Base-by-base conservation (phyloP, 2,888 invertebrate genomes). In the Lithophane semibrunnea region DNA sequence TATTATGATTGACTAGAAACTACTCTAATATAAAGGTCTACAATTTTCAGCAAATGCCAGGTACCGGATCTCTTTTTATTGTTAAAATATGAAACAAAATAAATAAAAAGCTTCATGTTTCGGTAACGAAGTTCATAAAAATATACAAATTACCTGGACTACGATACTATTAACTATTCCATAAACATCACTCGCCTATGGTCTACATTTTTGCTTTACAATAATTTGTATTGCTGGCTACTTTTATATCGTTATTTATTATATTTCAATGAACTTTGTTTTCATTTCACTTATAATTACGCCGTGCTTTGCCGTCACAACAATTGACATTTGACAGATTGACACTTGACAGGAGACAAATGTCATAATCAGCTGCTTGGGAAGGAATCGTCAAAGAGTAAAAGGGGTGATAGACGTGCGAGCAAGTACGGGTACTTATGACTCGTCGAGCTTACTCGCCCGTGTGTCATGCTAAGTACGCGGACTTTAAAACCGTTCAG, bases 291-390 rank as follows among this genome's bases (percentile, higher is more conserved):
- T n/a, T 1, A 5, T 5, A 37, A 4, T 37, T 54, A 58, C 5
- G n/a, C 10, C 29, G 5, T 44, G 16, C 13, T 21, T 42, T 71
- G 24, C n/a, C 21, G 54, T 56, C 56, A n/a, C 47, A 56, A n/a
- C 24, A 63, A n/a, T 21, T 75, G 61, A 21, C 42, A 49, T n/a
- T 4, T 37, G 3, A 37, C 42, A 49, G 16, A 18, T 2, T 75
- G 61, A 47, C 47, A 61, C 3, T 54, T 77, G 47, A 56, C 61
- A 63, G n/a, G 0, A 7, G 29, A 47, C 9, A 54, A 54, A 54
- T 73, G n/a, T 67, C 66, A 44, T 44, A 73, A 56, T 49, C 80
- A 79, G 79, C 63, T 80, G 80, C 21, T 66, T n/a, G 3, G 13
- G 3, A 49, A 12, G 9, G 9, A 29, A 66, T 47, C n/a, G 9